Base-by-base conservation (phyloP, 2,797 vertebrate species). In the Anabas testudineus region DNA sequence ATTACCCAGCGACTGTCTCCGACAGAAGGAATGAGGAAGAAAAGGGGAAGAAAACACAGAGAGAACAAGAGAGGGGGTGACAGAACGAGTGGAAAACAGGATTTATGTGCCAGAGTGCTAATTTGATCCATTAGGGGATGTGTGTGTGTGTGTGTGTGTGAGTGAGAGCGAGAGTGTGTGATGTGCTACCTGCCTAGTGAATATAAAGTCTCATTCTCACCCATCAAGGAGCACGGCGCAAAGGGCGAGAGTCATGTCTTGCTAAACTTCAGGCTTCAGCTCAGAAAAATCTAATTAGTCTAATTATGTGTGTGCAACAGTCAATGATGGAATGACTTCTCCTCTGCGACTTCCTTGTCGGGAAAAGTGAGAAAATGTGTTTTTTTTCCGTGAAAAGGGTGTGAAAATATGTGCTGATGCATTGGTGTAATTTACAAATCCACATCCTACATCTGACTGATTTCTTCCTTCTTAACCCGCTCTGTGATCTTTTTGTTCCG, bases 91-190 rank as follows among this genome's bases (percentile, higher is more conserved):
- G 81, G 71, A 79, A 85, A 89, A 78, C 84, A 78, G 83, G 81
- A 86, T 85, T 89, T 88, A 86, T 92, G 87, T 92, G 92, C 89
- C 83, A 90, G 70, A 79, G 81, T 21, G 72, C 90, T 94, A 94
- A 94, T 95, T 92, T 81, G 83, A 88, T 91, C 89, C 90, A 92
- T 93, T 93, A 92, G 71, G 81, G 65, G 47, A 77, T 74, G 84
- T 65, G 80, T 81, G 76, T 76, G 67, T 56, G n/a, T n/a, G n/a
- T n/a, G n/a, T n/a, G n/a, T n/a, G n/a, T n/a, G n/a, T n/a, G n/a
- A n/a, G n/a, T n/a, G n/a, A n/a, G 56, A 46, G 76, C 56, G 76
- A 7, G 48, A 42, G 68, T 62, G 81, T 73, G 85, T 72, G 83
- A 87, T 67, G 76, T 86, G 76, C 64, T 81, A 88, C 82, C 75